Evolutionary conservation across 2,113 vertebrate species (phyloP), one percentile per base, ranked within the genome.

Genomic region (Brienomyrus longianalis): DNA sequence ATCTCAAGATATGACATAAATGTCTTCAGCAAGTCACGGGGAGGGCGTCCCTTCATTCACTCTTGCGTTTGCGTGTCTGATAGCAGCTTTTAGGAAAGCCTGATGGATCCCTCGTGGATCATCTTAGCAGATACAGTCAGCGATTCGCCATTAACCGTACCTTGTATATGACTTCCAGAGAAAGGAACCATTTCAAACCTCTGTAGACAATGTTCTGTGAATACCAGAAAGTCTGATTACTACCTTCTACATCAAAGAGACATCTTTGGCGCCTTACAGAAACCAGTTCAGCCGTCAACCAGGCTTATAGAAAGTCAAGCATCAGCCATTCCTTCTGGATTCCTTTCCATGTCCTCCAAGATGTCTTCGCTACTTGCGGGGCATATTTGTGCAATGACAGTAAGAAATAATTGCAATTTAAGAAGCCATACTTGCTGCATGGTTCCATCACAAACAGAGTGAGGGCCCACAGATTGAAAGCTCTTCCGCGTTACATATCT

Each of bases 41-140:
- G 80, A 88, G 87, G 43, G 89, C 89, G 62, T 90, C 91, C 92
- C 90, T 92, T 94, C 94, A 92, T 94, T 93, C 92, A 92, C 90
- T 27, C 59, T 66, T 31, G n/a, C 3, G 59, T 90, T 88, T 89
- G 45, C 90, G 92, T 91, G 91, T 90, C 93, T 19, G 35, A 39
- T 17, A n/a, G 86, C 52, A 52, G 84, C 84, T 86, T 51, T 50
- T 51, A 51, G 11, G 27, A 27, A 86, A 2, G 84, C 17, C 50
- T 27, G n/a, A 35, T 50, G 35, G 39, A 84, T 84, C 17, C 91
- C 95, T 0, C 2, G 21, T 3, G 84, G 50, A 31, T 52, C n/a
- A 27, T 50, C 43, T 85, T 23, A 11, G 39, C 43, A 52, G 13
- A 23, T 84, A 45, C 45, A 43, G 27, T 77, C 35, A 39, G 70